Evolutionary conservation across 2,113 vertebrate genomes (phyloP).

Genomic region (Actinemys pallida): DNA sequence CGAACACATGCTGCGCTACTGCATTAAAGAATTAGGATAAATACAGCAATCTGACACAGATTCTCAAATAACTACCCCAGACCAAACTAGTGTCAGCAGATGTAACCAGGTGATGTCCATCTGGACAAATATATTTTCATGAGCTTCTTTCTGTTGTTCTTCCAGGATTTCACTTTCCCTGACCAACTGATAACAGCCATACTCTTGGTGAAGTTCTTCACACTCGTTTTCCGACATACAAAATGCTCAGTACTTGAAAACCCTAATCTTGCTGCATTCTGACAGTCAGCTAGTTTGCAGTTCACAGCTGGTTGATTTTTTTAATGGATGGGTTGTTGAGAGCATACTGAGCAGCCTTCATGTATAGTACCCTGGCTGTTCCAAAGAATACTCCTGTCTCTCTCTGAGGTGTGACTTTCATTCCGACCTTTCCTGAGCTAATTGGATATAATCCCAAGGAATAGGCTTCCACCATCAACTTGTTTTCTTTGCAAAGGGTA

Average conservation of each 20-base stretch:
- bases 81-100: background rate
- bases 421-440: background rate
- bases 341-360: background rate
- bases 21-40: background rate
- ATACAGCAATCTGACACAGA: background rate
- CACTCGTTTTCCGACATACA: background rate
- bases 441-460: background rate
- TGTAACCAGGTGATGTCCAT: background rate
- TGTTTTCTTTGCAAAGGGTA: background rate
- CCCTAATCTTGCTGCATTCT: background rate
- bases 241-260: background rate
- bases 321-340: background rate
- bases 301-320: background rate
- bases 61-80: background rate
- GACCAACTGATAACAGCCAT: rapidly evolving
- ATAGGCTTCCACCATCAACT: background rate
- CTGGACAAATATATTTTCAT: background rate
- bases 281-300: background rate
- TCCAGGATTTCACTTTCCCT: background rate
- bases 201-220: background rate
- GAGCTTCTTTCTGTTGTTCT: background rate
- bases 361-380: background rate
- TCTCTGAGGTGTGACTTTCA: background rate
- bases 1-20: conserved; percentile 51
- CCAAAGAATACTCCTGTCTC: background rate